phyloP scores from a whole-genome alignment of 2,113 vertebrate genomes.

The Ailurus styani region DNA sequence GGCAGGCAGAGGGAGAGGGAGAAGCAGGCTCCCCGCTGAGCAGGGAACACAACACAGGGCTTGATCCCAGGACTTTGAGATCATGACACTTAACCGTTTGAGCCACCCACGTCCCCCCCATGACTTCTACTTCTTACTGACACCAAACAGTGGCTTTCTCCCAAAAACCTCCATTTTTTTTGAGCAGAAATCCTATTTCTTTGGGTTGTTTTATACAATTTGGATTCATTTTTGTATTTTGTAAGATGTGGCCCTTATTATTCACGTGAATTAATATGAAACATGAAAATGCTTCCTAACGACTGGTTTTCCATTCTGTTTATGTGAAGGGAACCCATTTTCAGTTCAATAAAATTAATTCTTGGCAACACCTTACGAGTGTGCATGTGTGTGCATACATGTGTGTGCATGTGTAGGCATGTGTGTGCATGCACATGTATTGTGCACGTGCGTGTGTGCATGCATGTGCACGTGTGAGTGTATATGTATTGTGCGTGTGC shows the following conservation, averaged over 20 bases:
- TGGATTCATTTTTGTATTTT: neutral
- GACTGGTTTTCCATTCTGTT: neutral
- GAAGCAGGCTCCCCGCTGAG: too few relatives aligned
- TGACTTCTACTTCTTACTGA: neutral
- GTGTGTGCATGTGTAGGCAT: neutral
- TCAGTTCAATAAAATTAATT: neutral
- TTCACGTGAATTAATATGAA: neutral
- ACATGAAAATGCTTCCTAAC: neutral
- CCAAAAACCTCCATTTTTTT: neutral
- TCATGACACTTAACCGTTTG: neutral
- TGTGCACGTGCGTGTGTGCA: neutral
- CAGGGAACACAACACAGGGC: too few relatives aligned
- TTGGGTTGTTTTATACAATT: neutral
- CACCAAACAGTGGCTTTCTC: neutral
- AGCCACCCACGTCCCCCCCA: neutral
- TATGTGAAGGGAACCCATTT: neutral
- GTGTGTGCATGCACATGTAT: too few relatives aligned
- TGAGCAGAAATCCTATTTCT: neutral
- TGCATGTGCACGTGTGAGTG: fast-evolving
- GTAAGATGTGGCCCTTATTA: neutral
- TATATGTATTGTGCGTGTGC: too few relatives aligned
- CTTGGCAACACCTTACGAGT: neutral
- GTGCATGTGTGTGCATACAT: fast-evolving
- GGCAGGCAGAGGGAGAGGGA: too few relatives aligned
- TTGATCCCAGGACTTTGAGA: too few relatives aligned